Evolutionary conservation across 2,888 invertebrate genomes (phyloP), one percentile per base, ranked within the genome.

Genomic region (Cremastinae sp.): DNA sequence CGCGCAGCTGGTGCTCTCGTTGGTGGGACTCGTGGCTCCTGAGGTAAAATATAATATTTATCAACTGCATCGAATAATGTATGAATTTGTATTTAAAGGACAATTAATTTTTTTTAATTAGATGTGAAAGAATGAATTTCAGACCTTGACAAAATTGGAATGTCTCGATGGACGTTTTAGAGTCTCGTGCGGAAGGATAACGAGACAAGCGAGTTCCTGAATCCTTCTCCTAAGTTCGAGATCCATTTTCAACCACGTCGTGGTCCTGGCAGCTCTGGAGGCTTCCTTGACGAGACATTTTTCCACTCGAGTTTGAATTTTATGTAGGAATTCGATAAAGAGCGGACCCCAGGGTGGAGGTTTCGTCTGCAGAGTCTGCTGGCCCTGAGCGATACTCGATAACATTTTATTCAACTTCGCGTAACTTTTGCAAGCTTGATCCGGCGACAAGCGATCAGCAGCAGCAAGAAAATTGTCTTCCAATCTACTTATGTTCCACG

Each of bases 401-500:
- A 88, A 78, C 87, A 87, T 88, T 81, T 87, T 89, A 43, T 87
- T 82, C 35, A 89, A 75, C 55, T 87, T 89, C 0, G 93, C 91
- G 84, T 96, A 96, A 75, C 96, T 94, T 70, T 93, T 93, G 87
- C 97, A 97, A 0, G 96, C 94, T 86, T 95, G 95, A 78, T 97
- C 96, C 0, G 96, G 93, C 0, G 95, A 93, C 41, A 97, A 91
- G 74, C 94, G 93, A 76, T 95, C 95, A 0, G 97, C 94, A 0
- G 97, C 95, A 9, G 94, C 92, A 16, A 95, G 90, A 78, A 98
- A 92, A 81, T 96, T 94, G 73, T 96, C 95, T 86, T 96, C 96
- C 9, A 98, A 90, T 0, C 94, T 92, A 37, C 93, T 93, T 68
- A 95, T 93, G 84, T 94, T 94, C 91, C 95, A 94, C 7, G 94